These are phyloP conservation scores for Aurelia coerulea DNA, from an alignment of 30 jellyfish, hydroid and myxozoan genomes.

Conservation along the genomic window DNA sequence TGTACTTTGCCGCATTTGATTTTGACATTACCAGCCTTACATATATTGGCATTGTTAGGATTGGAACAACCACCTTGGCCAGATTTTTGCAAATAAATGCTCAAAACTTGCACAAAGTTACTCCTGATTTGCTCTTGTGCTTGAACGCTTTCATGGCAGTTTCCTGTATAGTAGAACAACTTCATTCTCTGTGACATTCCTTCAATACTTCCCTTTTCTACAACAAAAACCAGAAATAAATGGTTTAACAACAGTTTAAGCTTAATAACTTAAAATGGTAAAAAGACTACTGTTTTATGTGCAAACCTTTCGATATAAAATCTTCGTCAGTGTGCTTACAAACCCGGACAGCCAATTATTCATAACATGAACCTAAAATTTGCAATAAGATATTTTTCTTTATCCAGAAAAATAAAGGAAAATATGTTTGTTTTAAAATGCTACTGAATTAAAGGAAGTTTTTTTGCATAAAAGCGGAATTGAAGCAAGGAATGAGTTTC, in stretches of 20 bases:
- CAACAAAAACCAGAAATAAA: background rate
- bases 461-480: no score
- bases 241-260: background rate
- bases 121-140: constrained; percentile 77
- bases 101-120: constrained; percentile 66
- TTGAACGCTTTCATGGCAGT: constrained; percentile 79
- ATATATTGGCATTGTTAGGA: constrained; percentile 72
- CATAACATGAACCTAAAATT: no score
- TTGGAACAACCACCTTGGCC: constrained; percentile 88
- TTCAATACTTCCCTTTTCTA: constrained; percentile 72
- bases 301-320: no score
- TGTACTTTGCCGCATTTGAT: constrained; percentile 81
- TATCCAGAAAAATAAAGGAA: no score
- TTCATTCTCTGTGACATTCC: constrained; percentile 89
- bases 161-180: constrained; percentile 87
- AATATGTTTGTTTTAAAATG: no score
- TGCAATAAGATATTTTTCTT: no score
- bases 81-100: constrained; percentile 48
- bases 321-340: no score
- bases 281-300: no score
- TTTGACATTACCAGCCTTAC: constrained; percentile 85
- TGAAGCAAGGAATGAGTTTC: no score
- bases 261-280: no score
- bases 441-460: no score
- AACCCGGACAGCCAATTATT: no score